Conservation (phyloP, 2,888 invertebrate species). For the Cistogaster globosa region DNA sequence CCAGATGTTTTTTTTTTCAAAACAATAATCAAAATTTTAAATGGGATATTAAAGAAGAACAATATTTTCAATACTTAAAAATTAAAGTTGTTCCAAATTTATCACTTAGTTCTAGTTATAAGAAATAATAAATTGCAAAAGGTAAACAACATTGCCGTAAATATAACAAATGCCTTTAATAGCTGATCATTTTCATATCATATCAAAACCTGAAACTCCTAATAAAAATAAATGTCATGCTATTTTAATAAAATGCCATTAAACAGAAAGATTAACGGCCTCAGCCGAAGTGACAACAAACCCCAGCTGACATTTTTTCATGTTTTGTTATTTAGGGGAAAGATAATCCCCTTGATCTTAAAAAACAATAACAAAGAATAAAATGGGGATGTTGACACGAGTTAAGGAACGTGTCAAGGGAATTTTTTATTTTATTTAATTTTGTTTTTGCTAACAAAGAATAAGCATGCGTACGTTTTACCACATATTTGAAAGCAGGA, state of each 20-base stretch:
- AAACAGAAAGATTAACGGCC: constrained; percentile 51
- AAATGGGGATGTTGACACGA: constrained; percentile 67
- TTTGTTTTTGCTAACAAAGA: background rate
- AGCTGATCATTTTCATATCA: constrained; percentile 33
- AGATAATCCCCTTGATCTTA: constrained; percentile 58
- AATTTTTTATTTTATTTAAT: constrained; percentile 36
- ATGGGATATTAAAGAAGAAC: too few relatives aligned
- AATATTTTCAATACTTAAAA: too few relatives aligned
- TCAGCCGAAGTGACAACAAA: constrained; percentile 13
- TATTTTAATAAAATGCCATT: constrained; percentile 60
- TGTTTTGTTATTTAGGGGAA: constrained; percentile 37
- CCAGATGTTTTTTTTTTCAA: too few relatives aligned
- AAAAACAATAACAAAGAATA: constrained; percentile 18
- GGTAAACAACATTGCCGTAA: background rate
- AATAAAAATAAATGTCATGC: constrained; percentile 51
- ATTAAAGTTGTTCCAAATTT: background rate
- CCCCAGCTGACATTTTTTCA: constrained; percentile 60
- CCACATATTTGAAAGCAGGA: background rate
- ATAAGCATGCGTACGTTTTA: constrained; percentile 65
- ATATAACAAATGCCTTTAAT: constrained; percentile 35
- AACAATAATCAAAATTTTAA: too few relatives aligned
- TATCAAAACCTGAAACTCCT: constrained; percentile 30
- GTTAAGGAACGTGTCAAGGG: constrained; percentile 69
- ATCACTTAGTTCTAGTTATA: background rate
- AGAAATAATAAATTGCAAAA: background rate